Evolutionary conservation across 35 echinoderm and acorn worm species (phyloP).

Genomic region (Strongylocentrotus purpuratus): DNA sequence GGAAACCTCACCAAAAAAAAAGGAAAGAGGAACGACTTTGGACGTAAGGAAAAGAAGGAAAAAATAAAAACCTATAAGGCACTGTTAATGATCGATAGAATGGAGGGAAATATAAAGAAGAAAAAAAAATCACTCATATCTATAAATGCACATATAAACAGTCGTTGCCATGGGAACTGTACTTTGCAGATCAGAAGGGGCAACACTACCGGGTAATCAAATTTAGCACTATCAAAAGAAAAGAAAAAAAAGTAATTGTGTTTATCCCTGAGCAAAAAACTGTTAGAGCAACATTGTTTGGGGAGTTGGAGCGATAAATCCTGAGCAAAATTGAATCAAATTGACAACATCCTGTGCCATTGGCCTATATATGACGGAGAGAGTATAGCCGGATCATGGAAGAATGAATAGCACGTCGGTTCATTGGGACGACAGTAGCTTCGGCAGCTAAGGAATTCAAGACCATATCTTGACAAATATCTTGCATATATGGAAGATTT

Average conservation of each 20-base stretch:
- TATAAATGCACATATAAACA: slow-evolving; percentile 29
- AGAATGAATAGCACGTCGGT: background rate
- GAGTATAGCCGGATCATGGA: background rate
- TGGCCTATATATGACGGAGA: background rate
- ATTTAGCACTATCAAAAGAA: background rate
- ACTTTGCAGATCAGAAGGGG: background rate
- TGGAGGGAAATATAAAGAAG: slow-evolving; percentile 8
- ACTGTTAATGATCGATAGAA: slow-evolving; percentile 21
- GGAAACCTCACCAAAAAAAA: background rate
- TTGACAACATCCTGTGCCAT: slow-evolving; percentile 22
- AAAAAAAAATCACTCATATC: background rate
- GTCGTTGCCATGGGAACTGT: background rate
- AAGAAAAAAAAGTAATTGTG: slow-evolving; percentile 1
- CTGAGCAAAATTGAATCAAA: slow-evolving; percentile 24
- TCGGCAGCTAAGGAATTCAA: background rate
- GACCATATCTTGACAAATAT: background rate
- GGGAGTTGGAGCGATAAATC: background rate
- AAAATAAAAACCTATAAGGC: slow-evolving; percentile 36
- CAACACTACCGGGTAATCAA: background rate
- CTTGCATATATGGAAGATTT: background rate
- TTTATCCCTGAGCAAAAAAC: slow-evolving; percentile 20
- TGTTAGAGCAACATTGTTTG: slow-evolving; percentile 8
- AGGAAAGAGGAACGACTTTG: background rate
- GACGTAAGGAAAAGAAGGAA: background rate
- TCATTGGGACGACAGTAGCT: background rate